Evolutionary conservation across 1,140 invertebrate genomes (phyloP).

Genomic region (Hypothenemus hampei): DNA sequence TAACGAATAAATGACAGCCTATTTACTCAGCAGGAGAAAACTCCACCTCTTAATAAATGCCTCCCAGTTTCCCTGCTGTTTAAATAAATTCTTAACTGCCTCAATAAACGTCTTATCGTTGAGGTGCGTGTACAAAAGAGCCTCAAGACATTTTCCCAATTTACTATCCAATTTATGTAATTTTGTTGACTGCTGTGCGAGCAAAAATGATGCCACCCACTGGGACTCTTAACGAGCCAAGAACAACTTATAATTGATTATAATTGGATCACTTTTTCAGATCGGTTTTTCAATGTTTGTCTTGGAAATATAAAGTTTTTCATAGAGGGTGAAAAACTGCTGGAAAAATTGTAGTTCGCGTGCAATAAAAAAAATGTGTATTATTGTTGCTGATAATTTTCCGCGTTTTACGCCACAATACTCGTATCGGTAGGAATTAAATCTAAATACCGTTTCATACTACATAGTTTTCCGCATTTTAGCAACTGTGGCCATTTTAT

Average conservation of each 20-base stretch:
- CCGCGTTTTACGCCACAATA: neutral
- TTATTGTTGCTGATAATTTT: neutral
- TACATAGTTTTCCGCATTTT: slow-evolving; percentile 1
- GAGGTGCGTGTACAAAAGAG: neutral
- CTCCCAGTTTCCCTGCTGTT: neutral
- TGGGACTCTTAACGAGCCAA: slow-evolving; percentile 5
- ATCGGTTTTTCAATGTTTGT: neutral
- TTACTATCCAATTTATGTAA: slow-evolving; percentile 9
- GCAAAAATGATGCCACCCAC: neutral
- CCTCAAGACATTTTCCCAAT: slow-evolving; percentile 5
- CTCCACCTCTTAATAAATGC: too few species aligned
- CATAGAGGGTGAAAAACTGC: too few species aligned
- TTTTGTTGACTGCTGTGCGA: slow-evolving; percentile 7
- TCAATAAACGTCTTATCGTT: slow-evolving; percentile 1
- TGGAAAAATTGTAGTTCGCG: too few species aligned
- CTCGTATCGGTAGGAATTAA: neutral
- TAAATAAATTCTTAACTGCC: slow-evolving; percentile 6
- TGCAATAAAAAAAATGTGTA: too few species aligned
- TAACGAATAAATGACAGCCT: too few species aligned
- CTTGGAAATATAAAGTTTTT: too few species aligned
- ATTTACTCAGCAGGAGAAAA: too few species aligned
- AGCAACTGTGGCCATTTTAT: neutral
- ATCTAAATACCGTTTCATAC: neutral
- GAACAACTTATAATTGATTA: neutral
- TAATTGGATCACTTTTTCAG: neutral